Base-by-base conservation (phyloP, 2,113 vertebrate species). In the Eretmochelys imbricata region DNA sequence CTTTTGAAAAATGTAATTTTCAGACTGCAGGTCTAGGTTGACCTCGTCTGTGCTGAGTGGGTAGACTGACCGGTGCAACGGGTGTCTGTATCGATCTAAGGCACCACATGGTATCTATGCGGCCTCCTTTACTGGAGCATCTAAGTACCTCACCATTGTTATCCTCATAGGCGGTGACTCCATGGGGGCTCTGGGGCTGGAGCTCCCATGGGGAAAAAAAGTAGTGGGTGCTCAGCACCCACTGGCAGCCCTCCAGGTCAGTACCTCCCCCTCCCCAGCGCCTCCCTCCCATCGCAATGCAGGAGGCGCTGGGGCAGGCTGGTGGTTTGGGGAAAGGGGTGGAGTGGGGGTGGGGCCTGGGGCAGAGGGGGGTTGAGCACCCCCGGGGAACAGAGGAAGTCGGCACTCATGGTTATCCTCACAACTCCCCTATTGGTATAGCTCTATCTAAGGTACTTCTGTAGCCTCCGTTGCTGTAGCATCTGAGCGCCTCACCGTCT, bases 61-160 rank as follows among this genome's bases (percentile, higher is more conserved):
- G 9, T 50, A 69, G 91, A 6, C 2, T 10, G 16, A 11, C 31
- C 80, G 31, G 7, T 65, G 20, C 85, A 94, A 80, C 0, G 0
- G 12, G 50, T 10, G 19, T 72, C 8, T 72, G 35, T 72, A 38
- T 38, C 59, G 14, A 65, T 35, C 19, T 72, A 38, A 72, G n/a
- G 65, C 38, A 72, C n/a, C 53, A 72, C 3, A 0, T 72, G 79
- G 20, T 16, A 82, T 8, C 3, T 72, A 35, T 55, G 14, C 35
- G 53, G 7, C n/a, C n/a, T 82, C 25, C 42, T 10, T 53, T 4
- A n/a, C 4, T n/a, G 53, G 42, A 8, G 49, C 3, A 75, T 38
- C 50, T 91, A 81, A 87, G 82, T 35, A 38, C 24, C 83, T 91
- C 80, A 38, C 2, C 57, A 38, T n/a, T 12, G 2, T 48, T 31